Base-by-base conservation (phyloP, 2,113 vertebrate genomes). In the Sciurus niger region DNA sequence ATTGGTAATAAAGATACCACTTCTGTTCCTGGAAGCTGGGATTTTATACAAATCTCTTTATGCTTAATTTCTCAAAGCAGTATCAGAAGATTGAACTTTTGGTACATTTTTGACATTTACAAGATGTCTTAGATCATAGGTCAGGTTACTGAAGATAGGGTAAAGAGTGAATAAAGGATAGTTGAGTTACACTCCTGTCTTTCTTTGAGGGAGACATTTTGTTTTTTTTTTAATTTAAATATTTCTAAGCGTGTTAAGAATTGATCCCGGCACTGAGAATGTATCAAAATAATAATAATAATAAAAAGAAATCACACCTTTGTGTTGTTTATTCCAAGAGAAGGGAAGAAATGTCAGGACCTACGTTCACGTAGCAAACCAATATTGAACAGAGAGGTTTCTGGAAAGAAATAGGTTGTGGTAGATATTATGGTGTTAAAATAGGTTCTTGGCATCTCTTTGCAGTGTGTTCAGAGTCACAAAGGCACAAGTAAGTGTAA, bases 91-190 rank as follows among this genome's bases (percentile, higher is more conserved):
- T 11, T 77, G 82, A 87, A 17, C 16, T 90, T 22, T 83, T 74
- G 58, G 30, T 68, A 8, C 37, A 65, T 82, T 93, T 93, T 86
- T 87, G 55, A 86, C 40, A 65, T 93, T 90, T 94, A 63, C 7
- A 83, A 58, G 76, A 73, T 84, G 16, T 83, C 51, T 93, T 51
- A 90, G 25, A 72, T 5, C 28, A 70, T 22, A 37, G 51, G 8
- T 76, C 37, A 90, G 24, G 13, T 78, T 83, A 14, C 34, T n/a
- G 53, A 93, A 58, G 79, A 58, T 11, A 43, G 70, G 30, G 4
- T 11, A 32, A 28, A 70, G 18, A 78, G 30, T 48, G 24, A 87
- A 28, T 53, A 74, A 25, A 32, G 34, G 46, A 53, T 34, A 68
- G 60, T 43, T 92, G 8, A 67, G n/a, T 65, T 60, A 34, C n/a